These are phyloP conservation scores for Drosophila ananassae DNA, from an alignment of 1,140 invertebrate species.

Conservation along the genomic window DNA sequence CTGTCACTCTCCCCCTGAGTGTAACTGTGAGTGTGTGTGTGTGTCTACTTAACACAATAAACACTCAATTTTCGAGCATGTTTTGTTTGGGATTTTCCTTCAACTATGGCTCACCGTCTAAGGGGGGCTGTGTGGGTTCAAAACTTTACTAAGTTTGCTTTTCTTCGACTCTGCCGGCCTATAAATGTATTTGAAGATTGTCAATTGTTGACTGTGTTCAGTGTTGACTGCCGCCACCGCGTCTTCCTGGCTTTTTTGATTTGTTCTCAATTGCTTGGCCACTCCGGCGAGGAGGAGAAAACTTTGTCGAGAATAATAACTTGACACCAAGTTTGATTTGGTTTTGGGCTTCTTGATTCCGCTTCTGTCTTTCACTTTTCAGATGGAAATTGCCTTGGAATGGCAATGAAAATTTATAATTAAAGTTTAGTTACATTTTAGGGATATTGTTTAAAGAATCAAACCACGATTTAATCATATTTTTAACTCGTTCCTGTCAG, in stretches of 20 bases:
- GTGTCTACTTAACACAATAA: slow-evolving; percentile 79
- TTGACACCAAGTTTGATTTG: slow-evolving; percentile 72
- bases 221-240: slow-evolving; percentile 34
- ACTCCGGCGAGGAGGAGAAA: slow-evolving; percentile 34
- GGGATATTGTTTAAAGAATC: neutral
- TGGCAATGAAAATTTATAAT: neutral
- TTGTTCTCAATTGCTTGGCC: slow-evolving; percentile 75
- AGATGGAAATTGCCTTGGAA: neutral
- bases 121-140: slow-evolving; percentile 4
- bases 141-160: slow-evolving; percentile 59
- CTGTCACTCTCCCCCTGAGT: neutral
- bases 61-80: slow-evolving; percentile 81
- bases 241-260: slow-evolving; percentile 50
- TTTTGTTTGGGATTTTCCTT: slow-evolving; percentile 76
- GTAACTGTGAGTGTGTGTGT: slow-evolving; percentile 27
- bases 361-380: slow-evolving; percentile 20
- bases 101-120: slow-evolving; percentile 36
- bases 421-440: neutral
- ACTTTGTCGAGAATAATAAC: slow-evolving; percentile 59
- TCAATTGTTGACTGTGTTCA: slow-evolving; percentile 73
- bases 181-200: slow-evolving; percentile 75
- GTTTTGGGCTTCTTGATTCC: slow-evolving; percentile 35
- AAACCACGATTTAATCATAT: slow-evolving; percentile 16
- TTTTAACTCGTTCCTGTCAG: slow-evolving; percentile 23
- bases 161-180: slow-evolving; percentile 36